Percentiles rank a stretch among this genome's conserved stretches.
These are phyloP conservation scores for Ferrisia virgata DNA, from an alignment of 2,888 invertebrate species.

Conservation along the genomic window DNA sequence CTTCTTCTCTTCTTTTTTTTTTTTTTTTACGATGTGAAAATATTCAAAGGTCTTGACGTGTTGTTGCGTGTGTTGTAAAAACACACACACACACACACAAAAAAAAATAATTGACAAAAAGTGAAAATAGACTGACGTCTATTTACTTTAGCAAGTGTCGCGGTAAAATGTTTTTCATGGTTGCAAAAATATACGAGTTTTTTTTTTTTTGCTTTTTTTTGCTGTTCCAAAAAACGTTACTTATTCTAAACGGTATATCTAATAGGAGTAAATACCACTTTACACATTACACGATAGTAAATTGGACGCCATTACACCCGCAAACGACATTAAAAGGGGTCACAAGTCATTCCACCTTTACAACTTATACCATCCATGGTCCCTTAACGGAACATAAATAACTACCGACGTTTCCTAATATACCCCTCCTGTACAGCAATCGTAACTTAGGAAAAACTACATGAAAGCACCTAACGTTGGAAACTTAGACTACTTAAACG, in stretches of 20 bases:
- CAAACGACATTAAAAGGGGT: conserved; percentile 36
- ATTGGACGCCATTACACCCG: conserved; percentile 38
- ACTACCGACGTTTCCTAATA: conserved; percentile 12
- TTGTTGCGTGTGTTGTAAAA: not conserved
- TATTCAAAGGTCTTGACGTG: not conserved
- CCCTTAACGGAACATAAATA: conserved; percentile 32
- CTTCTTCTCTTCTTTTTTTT: not conserved
- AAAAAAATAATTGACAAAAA: not conserved
- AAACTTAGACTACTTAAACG: conserved; percentile 35
- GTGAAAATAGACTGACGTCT: not conserved
- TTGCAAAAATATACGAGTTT: not conserved
- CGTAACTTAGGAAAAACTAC: not conserved
- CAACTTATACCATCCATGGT: conserved; percentile 14
- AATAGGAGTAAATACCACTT: conserved; percentile 17
- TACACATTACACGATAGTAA: conserved; percentile 29
- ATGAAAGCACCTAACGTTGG: conserved; percentile 26
- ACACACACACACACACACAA: too few relatives aligned
- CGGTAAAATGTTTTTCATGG: not conserved
- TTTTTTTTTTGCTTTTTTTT: not conserved
- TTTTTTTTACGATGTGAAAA: not conserved
- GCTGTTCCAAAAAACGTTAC: not conserved
- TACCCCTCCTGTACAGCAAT: not conserved
- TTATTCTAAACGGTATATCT: conserved; percentile 4
- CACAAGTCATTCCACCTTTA: conserved; percentile 30
- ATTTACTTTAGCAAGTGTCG: conserved; percentile 18